These are phyloP conservation scores for Pharmacophagus antenor DNA, from an alignment of 2,888 invertebrate species.

Conservation along the genomic window DNA sequence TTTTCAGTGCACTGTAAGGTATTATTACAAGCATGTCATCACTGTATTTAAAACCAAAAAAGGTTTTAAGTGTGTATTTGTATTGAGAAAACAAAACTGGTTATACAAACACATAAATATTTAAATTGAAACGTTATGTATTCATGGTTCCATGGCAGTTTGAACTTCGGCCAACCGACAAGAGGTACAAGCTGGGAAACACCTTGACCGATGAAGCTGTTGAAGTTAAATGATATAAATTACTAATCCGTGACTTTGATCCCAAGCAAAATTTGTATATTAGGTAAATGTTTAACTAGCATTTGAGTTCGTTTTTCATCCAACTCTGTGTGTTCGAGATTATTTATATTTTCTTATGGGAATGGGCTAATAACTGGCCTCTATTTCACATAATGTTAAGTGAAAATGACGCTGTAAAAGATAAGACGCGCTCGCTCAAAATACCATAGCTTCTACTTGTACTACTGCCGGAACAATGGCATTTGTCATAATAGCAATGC, in stretches of 20 bases:
- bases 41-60: too few relatives aligned
- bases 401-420: too few relatives aligned
- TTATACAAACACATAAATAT: slow-evolving; percentile 2
- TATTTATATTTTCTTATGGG: neutral
- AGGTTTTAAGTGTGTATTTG: neutral
- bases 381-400: too few relatives aligned
- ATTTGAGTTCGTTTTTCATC: neutral
- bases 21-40: too few relatives aligned
- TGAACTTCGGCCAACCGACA: slow-evolving; percentile 9
- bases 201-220: slow-evolving; percentile 20
- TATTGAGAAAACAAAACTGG: neutral
- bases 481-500: too few relatives aligned
- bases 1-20: too few relatives aligned
- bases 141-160: slow-evolving; percentile 7
- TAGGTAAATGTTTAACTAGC: neutral
- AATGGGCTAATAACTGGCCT: neutral
- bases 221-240: slow-evolving; percentile 7
- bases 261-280: neutral
- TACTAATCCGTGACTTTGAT: neutral
- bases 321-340: neutral
- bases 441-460: too few relatives aligned
- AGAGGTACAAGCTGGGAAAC: neutral
- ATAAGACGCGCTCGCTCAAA: too few relatives aligned
- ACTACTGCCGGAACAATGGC: too few relatives aligned
- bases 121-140: slow-evolving; percentile 17